phyloP scores from a whole-genome alignment of 2,797 vertebrate genomes.

The Microctenopoma lineatum region DNA sequence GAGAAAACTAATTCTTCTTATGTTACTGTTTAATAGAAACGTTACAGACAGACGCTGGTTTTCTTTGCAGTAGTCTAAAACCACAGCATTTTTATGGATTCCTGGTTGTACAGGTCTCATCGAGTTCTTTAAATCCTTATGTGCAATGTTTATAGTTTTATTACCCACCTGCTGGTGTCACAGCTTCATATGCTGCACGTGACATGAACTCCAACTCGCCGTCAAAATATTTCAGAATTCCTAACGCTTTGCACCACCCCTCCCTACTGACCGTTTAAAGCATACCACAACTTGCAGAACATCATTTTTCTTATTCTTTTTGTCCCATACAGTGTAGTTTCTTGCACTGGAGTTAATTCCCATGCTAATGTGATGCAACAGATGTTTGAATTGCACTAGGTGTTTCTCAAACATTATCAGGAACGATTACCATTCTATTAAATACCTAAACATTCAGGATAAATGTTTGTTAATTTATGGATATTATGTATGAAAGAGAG shows the following conservation, averaged over 20 bases:
- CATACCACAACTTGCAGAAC: neutral
- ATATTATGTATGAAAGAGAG: slow-evolving; percentile 36
- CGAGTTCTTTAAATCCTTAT: neutral
- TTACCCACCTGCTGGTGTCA: neutral
- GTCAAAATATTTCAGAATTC: neutral
- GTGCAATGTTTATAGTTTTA: neutral
- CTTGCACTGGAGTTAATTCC: neutral
- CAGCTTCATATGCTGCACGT: too few species aligned
- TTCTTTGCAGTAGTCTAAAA: neutral
- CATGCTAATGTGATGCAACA: neutral
- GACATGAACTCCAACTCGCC: neutral
- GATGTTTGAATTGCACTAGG: neutral
- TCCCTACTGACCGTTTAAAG: neutral
- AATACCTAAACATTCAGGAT: slow-evolving; percentile 12
- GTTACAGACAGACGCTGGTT: too few species aligned
- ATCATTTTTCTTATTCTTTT: too few species aligned
- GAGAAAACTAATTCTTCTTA: too few species aligned
- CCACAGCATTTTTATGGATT: neutral
- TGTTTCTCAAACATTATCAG: slow-evolving; percentile 6
- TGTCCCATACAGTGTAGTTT: neutral
- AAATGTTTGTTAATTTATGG: slow-evolving; percentile 34
- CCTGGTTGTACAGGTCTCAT: too few species aligned
- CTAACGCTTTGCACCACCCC: neutral
- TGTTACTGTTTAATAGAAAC: too few species aligned
- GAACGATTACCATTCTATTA: slow-evolving; percentile 11